Conservation (phyloP, 1,140 invertebrate species). For the Orchestia grillus region DNA sequence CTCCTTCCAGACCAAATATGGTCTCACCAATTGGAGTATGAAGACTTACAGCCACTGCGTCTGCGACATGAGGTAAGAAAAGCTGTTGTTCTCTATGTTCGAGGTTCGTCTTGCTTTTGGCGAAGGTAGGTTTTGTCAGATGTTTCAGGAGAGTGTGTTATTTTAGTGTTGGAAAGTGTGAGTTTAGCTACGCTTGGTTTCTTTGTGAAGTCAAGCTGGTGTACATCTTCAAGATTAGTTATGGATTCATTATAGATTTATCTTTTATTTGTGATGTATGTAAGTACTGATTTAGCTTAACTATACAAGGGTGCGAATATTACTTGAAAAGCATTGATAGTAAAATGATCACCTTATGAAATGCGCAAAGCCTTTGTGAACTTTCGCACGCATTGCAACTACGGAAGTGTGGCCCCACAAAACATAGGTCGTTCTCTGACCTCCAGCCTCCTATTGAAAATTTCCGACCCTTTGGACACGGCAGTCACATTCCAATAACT, state of each 20-base stretch:
- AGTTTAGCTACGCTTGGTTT: too few species aligned
- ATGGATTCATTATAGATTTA: too few species aligned
- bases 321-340: too few species aligned
- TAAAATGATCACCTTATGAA: background rate
- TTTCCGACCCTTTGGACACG: background rate
- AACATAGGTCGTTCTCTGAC: background rate
- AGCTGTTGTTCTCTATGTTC: background rate
- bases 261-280: too few species aligned
- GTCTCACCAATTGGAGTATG: conserved; percentile 85
- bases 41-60: conserved; percentile 89
- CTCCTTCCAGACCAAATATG: conserved; percentile 82
- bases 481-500: background rate
- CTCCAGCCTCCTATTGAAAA: background rate
- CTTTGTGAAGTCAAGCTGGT: too few species aligned
- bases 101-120: background rate
- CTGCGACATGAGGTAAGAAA: conserved; percentile 85
- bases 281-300: too few species aligned
- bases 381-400: background rate
- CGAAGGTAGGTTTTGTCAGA: too few species aligned
- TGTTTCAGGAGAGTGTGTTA: too few species aligned
- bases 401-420: background rate
- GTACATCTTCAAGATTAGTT: too few species aligned
- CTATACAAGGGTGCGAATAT: too few species aligned
- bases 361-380: background rate
- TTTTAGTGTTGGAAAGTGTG: too few species aligned